Evolutionary conservation across 1,140 invertebrate species (phyloP), one percentile per base, ranked within the genome.

Genomic region (Mizuhopecten yessoensis): DNA sequence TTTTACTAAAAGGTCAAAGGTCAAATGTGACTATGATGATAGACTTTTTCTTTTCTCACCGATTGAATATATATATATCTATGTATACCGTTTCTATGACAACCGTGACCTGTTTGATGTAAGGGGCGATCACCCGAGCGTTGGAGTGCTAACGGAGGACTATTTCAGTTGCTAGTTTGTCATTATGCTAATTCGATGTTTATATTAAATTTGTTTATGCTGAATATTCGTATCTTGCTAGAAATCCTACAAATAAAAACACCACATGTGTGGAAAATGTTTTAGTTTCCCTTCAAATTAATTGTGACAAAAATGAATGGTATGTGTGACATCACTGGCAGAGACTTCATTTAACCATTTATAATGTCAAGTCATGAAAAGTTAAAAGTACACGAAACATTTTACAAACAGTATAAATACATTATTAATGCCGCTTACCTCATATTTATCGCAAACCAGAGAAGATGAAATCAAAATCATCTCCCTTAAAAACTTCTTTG

Each of bases 1-100:
- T 75, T 75, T 75, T 75, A 75, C 57, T 75, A 75, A 75, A 75
- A 75, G 57, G 57, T 75, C 57, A 75, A 75, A 75, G 57, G 57
- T 75, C 57, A 75, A 75, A 75, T 75, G 57, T 75, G 57, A 75
- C 29, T 75, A 75, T 75, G 23, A 75, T 75, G 57, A 75, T 13
- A 75, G 29, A 75, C 57, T 75, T 75, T 75, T 75, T 75, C n/a
- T 75, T 75, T 75, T 75, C n/a, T 75, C 57, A 75, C 57, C 57
- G 29, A 75, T 75, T 75, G 57, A 75, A 75, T 75, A 75, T 75
- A 75, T 75, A 75, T 29, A 57, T 75, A 75, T 75, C 57, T 75
- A 75, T 75, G 57, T 75, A 75, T 75, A 75, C 57, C 29, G 57
- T 75, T 75, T 75, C 57, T 75, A 75, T 75, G 29, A 75, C 57